phyloP scores from a whole-genome alignment of 2,797 vertebrate species.

The Manis crassicaudata region DNA sequence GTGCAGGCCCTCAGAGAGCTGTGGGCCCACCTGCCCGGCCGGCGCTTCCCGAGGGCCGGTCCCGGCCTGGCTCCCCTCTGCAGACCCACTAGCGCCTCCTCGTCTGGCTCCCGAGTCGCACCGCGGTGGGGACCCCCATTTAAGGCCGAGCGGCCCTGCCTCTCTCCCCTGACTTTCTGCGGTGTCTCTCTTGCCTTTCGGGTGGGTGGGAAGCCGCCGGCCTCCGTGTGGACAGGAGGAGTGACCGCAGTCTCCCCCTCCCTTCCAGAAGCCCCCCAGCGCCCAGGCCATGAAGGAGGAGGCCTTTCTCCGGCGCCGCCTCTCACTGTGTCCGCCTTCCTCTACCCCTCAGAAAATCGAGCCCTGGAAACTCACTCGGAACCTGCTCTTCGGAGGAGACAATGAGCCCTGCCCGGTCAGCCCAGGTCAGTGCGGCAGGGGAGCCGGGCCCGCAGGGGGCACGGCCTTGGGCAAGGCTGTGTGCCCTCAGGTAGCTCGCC shows the following conservation, averaged over 20 bases:
- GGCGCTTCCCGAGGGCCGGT: fast-evolving
- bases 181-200: fast-evolving
- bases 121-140: too few relatives aligned
- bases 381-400: conserved; percentile 93
- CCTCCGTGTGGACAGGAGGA: fast-evolving
- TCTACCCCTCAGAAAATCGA: conserved; percentile 94
- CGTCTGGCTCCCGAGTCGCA: fast-evolving
- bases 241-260: not conserved
- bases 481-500: not conserved
- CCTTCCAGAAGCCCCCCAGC: conserved; percentile 89
- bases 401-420: conserved; percentile 91
- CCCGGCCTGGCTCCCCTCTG: not conserved
- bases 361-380: conserved; percentile 90
- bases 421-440: conserved; percentile 88
- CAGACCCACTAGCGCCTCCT: not conserved
- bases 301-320: conserved; percentile 94
- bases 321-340: conserved; percentile 92
- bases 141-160: not conserved
- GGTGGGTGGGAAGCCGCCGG: not conserved
- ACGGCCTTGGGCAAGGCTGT: fast-evolving
- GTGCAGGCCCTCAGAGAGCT: fast-evolving
- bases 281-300: conserved; percentile 97
- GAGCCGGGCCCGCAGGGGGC: fast-evolving
- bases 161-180: fast-evolving
- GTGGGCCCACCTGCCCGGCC: fast-evolving